phyloP scores from a whole-genome alignment of 2,797 vertebrate genomes.

The Spatula versicolor region DNA sequence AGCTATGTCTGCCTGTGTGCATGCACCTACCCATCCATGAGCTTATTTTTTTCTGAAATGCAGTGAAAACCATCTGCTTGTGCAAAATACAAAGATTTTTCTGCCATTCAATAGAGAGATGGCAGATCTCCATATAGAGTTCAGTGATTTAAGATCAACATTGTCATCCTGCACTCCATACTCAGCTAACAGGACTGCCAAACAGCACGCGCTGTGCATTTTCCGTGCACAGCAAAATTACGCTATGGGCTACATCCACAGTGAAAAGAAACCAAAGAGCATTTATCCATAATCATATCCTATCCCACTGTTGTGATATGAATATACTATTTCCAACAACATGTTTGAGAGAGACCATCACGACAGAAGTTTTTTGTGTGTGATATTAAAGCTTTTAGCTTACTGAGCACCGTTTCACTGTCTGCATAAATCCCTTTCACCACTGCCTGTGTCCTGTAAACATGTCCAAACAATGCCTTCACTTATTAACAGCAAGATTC shows the following conservation, averaged over 20 bases:
- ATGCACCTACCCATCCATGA: background rate
- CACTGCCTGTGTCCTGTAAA: conserved; percentile 18
- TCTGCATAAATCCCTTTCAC: conserved; percentile 37
- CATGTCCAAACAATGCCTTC: conserved; percentile 43
- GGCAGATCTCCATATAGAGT: background rate
- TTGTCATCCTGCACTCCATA: background rate
- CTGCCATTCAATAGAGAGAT: background rate
- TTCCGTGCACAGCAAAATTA: background rate
- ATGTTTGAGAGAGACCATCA: background rate
- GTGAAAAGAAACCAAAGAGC: background rate
- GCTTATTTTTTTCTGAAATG: background rate
- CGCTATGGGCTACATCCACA: background rate
- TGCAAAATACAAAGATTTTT: background rate
- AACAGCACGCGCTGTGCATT: accelerated
- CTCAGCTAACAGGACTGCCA: background rate
- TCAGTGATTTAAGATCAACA: background rate
- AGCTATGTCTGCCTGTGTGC: background rate
- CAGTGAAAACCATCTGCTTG: background rate
- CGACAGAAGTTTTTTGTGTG: conserved; percentile 13
- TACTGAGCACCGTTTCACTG: conserved; percentile 23
- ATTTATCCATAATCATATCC: background rate
- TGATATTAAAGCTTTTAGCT: conserved; percentile 45
- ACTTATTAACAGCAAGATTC: conserved; percentile 44
- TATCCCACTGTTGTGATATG: background rate
- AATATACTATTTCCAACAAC: background rate